Base-by-base conservation (phyloP, 2,888 invertebrate species). In the Dendrolimus pini region DNA sequence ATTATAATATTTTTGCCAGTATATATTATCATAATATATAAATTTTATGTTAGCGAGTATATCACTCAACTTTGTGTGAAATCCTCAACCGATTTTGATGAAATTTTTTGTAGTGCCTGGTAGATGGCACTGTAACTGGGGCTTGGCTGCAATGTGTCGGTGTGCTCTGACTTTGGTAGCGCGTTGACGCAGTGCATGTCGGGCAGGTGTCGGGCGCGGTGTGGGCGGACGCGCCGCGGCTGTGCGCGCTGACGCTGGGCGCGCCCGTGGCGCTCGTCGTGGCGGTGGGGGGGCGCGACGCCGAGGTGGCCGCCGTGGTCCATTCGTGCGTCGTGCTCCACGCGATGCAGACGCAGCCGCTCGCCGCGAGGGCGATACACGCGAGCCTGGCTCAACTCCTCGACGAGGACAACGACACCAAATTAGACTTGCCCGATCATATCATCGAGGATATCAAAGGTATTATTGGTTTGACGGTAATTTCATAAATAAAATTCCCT, bases 231-330 rank as follows among this genome's bases (percentile, higher is more conserved):
- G 93, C 94, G 10, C 97, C 98, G 79, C 92, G 99, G 56, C 94
- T 97, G 60, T 93, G 96, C 41, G 92, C 98, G 14, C 93, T 96
- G 56, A 95, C 97, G 0, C 92, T 98, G 64, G 98, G 97, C 56
- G 91, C 95, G 53, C 77, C 81, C 10, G 93, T 94, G 57, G 95
- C 94, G 18, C 91, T 99, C 3, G 96, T 99, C 0, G 85, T 99
- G 54, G 96, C 97, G 79, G 92, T 98, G 41, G 99, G 99, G 0
- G 97, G 96, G 70, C 91, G 92, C 54, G 99, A 99, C 83, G 95
- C 96, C 0, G 93, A 92, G 60, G 93, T 87, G 8, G 74, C 78
- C 7, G 56, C 97, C 61, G 94, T 98, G 70, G 97, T 95, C 73
- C 95, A 97, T 85, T 96, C 97, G 2, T 94, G 96, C 56, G 96